Conservation (phyloP, 2,113 vertebrate species). For the Crotalus viridis region DNA sequence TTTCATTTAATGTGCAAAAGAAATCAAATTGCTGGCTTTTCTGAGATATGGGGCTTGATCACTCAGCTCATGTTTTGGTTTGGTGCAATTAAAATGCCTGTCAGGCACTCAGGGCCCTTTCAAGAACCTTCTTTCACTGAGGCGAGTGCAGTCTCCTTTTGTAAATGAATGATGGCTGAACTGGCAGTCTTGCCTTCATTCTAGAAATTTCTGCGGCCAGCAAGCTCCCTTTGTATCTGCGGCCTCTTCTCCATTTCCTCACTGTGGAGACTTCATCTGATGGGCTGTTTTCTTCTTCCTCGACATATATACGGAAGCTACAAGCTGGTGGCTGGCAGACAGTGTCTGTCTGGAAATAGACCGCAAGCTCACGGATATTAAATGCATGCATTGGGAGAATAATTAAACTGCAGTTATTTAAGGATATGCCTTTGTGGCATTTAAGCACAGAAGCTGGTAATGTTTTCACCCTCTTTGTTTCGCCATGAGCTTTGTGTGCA, state of each 20-base stretch:
- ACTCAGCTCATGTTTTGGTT: slow-evolving; percentile 61
- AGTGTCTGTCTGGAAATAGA: slow-evolving; percentile 70
- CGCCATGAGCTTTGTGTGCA: slow-evolving; percentile 53
- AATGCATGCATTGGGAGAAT: slow-evolving; percentile 49
- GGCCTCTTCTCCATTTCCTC: slow-evolving; percentile 75
- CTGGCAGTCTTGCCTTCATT: slow-evolving; percentile 74
- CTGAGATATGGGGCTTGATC: slow-evolving; percentile 62
- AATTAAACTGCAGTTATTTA: slow-evolving; percentile 64
- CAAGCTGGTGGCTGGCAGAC: slow-evolving; percentile 72
- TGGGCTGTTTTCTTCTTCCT: slow-evolving; percentile 71
- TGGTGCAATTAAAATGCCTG: slow-evolving; percentile 79
- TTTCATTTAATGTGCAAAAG: slow-evolving; percentile 67
- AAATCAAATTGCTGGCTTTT: slow-evolving; percentile 62
- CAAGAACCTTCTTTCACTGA: slow-evolving; percentile 66
- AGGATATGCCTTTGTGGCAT: slow-evolving; percentile 65
- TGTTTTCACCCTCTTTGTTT: slow-evolving; percentile 37
- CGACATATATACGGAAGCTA: slow-evolving; percentile 63
- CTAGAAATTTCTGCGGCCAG: slow-evolving; percentile 78
- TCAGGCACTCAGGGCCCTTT: slow-evolving; percentile 69
- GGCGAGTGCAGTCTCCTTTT: slow-evolving; percentile 68
- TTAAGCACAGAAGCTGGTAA: slow-evolving; percentile 67
- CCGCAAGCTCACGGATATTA: slow-evolving; percentile 56
- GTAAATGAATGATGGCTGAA: slow-evolving; percentile 76
- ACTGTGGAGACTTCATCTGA: slow-evolving; percentile 74
- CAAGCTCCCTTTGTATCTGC: slow-evolving; percentile 72